Base-by-base conservation (phyloP, 2,113 vertebrate genomes). In the Phycodurus eques region DNA sequence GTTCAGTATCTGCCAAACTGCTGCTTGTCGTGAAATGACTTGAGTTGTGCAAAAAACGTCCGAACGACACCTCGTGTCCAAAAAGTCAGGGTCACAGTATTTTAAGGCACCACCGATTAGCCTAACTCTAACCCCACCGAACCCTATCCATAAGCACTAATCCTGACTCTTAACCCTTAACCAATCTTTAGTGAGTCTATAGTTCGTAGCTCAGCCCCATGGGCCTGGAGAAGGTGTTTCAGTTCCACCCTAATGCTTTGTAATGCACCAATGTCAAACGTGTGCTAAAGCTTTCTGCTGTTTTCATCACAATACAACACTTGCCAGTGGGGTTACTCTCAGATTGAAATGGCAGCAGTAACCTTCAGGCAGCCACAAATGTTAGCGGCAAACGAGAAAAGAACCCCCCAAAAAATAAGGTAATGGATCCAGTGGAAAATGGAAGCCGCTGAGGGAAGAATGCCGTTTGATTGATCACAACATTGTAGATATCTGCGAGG, bases 291-390 rank as follows among this genome's bases (percentile, higher is more conserved):
- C 35, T 74, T 43, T 73, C 39, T 62, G 60, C 78, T 81, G 71
- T 79, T 76, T 76, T 57, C 85, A 51, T 71, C 82, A 80, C 74
- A 67, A 17, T 54, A 62, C 53, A 35, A 59, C 22, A 17, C 22
- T 59, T 62, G 61, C 74, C 76, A 49, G 53, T 62, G 72, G 77
- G 79, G 71, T 51, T 74, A 74, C 76, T 46, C 51, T 60, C 49
- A 66, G 64, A 74, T 54, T 78, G 57, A 83, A 83, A 80, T 66
- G 73, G 68, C 75, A 66, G 62, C 56, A 51, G 67, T 42, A 79
- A 82, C 79, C 79, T 83, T 78, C 43, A 74, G 74, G 73, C 71
- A 83, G 67, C 60, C 35, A 70, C 64, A 83, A 81, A 77, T 76
- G 78, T 66, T 66, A 64, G 35, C 1, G 70, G 80, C 59, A 70